phyloP scores from a whole-genome alignment of 2,797 vertebrate genomes.

The Otolemur crassicaudatus region DNA sequence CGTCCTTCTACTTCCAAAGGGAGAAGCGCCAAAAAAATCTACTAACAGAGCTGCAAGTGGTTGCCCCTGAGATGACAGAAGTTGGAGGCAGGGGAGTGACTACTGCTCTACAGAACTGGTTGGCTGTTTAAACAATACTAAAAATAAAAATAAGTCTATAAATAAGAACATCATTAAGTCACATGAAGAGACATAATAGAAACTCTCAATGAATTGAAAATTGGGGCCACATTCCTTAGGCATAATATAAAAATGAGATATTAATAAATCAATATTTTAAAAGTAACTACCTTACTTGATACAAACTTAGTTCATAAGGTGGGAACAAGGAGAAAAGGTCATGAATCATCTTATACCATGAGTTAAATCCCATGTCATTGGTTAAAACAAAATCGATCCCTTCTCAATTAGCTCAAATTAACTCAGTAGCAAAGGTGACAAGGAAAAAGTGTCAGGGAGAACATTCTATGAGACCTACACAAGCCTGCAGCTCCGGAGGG shows the following conservation, averaged over 20 bases:
- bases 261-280: background rate
- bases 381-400: background rate
- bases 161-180: background rate
- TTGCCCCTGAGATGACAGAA: background rate
- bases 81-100: rapidly evolving
- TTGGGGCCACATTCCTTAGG: background rate
- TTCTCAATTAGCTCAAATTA: background rate
- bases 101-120: background rate
- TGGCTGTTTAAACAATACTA: background rate
- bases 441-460: background rate
- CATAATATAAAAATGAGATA: background rate
- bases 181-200: background rate
- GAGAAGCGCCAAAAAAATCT: constrained; percentile 2
- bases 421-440: background rate
- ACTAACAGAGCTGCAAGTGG: background rate
- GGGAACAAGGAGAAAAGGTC: background rate
- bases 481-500: background rate
- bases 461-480: background rate
- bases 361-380: background rate
- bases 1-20: background rate
- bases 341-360: background rate
- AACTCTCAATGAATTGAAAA: constrained; percentile 45
- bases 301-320: background rate
- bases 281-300: background rate
- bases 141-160: background rate